Base-by-base conservation (phyloP, 92 coral and sea anemone genomes). In the Porites cylindrica region DNA sequence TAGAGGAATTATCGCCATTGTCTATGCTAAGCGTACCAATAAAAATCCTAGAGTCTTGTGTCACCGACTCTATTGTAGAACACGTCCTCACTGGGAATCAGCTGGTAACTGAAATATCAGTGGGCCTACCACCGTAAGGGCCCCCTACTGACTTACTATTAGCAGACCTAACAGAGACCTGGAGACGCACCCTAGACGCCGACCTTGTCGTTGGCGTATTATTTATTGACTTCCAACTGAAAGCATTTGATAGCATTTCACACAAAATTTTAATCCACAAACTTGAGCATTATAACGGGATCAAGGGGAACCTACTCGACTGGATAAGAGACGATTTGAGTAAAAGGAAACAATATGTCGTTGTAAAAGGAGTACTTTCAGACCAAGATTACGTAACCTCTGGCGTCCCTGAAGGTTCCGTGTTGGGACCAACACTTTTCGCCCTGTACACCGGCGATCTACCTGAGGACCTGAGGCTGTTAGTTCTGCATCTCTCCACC, bases 171-270 rank as follows among this genome's bases (percentile, higher is more conserved):
- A 80, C 90, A 20, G 86, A 90, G 65, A 63, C 63, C 72, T 78
- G 92, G 88, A 82, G 92, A 76, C 62, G 61, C 61, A 86, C 86
- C 43, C 59, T 73, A 16, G 87, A 90, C 68, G 60, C 80, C 61
- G 85, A 47, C 69, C 86, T 51, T 26, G 90, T 85, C 12, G 90
- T 90, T 8, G 93, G 87, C 53, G 82, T 75, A 53, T 23, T 69
- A 24, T 90, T 85, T 38, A 75, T 85, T 53, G 87, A 85, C 50
- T 86, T 85, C 60, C 83, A 85, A 76, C 32, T 29, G 32, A 90
- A 85, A 77, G 86, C 93, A 62, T 90, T 85, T 76, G 83, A 85
- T 84, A 85, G 83, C 69, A 60, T 90, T 59, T 80, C 84, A 6
- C 93, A 90, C 70, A 69, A 50, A 70, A 65, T 80, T 70, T 86